phyloP scores from a whole-genome alignment of 2,797 vertebrate genomes.

The Coracias cyanogaster region DNA sequence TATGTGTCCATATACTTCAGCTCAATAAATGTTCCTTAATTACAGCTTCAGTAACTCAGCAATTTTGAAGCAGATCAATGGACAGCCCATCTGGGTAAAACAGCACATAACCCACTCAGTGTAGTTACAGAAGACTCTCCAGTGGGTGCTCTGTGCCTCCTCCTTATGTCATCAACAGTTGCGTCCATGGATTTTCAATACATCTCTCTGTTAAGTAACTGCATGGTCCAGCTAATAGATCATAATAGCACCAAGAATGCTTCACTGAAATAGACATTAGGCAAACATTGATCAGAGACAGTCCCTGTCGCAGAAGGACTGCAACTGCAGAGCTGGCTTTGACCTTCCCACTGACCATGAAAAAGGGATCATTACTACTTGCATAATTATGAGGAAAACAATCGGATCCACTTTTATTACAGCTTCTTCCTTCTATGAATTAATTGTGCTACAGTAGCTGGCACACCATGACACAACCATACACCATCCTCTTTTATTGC shows the following conservation, averaged over 20 bases:
- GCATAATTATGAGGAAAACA: not conserved
- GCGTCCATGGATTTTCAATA: not conserved
- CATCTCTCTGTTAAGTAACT: not conserved
- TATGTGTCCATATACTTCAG: not conserved
- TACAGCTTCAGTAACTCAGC: not conserved
- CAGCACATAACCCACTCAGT: not conserved
- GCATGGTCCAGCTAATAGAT: not conserved
- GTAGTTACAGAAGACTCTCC: not conserved
- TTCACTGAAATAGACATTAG: not conserved
- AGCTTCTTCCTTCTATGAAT: not conserved
- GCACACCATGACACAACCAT: not conserved
- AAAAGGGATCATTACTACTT: not conserved
- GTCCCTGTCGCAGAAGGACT: not conserved
- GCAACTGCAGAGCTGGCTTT: not conserved
- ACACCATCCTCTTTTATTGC: not conserved
- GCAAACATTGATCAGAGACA: not conserved
- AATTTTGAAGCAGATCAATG: not conserved
- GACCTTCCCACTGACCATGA: not conserved
- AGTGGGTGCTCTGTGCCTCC: not conserved
- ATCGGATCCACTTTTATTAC: not conserved
- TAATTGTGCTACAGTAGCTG: not conserved
- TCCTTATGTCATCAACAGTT: not conserved
- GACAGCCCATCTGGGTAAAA: not conserved
- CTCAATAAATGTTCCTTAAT: constrained; percentile 1
- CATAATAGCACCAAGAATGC: not conserved